These are phyloP conservation scores for Peromyscus eremicus DNA, from an alignment of 2,797 vertebrate species.

Conservation along the genomic window DNA sequence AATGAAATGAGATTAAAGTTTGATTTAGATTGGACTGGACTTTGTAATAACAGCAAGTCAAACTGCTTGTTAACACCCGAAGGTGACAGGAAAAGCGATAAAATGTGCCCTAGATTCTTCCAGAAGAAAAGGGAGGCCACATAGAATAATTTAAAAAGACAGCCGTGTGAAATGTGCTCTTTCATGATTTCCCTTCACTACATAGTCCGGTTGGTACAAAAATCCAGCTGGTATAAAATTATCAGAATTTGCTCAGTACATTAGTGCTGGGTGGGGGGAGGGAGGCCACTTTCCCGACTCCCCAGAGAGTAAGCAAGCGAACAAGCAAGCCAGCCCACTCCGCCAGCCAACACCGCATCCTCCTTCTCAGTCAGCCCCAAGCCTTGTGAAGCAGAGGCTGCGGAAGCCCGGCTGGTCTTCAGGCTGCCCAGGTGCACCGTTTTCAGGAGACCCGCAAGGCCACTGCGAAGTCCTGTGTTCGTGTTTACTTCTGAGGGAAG, in stretches of 20 bases:
- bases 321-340: neutral
- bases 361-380: neutral
- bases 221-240: constrained; percentile 14
- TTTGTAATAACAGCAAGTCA: constrained; percentile 53
- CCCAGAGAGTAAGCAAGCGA: neutral
- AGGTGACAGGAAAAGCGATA: constrained; percentile 56
- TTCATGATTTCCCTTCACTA: constrained; percentile 40
- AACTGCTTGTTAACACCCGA: constrained; percentile 60
- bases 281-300: neutral
- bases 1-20: constrained; percentile 1
- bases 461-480: neutral
- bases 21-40: constrained; percentile 35
- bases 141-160: constrained; percentile 62
- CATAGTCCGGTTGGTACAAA: neutral
- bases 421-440: neutral
- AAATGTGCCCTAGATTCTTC: constrained; percentile 74
- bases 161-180: neutral
- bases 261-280: neutral
- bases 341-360: neutral
- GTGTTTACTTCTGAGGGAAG: neutral
- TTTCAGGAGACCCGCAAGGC: neutral
- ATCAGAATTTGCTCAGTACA: neutral
- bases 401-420: neutral
- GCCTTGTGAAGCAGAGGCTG: neutral
- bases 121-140: constrained; percentile 24